Evolutionary conservation across 2,797 vertebrate species (phyloP).

Genomic region (Cichlasoma orientale): DNA sequence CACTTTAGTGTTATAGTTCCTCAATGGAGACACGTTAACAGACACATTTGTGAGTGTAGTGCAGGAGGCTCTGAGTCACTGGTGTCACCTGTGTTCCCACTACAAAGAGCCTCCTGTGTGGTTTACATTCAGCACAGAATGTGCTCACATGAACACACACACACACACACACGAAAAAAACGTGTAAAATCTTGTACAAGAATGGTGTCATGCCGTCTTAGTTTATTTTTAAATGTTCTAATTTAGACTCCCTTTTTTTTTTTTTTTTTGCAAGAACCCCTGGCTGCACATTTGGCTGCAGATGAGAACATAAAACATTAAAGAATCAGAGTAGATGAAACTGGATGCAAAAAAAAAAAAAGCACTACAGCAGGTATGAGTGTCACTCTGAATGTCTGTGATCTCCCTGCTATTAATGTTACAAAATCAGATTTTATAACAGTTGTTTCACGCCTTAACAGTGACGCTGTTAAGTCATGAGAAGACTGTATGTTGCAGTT

Average conservation of each 20-base stretch:
- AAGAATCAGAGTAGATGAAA: constrained; percentile 6
- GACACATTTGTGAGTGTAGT: constrained; percentile 3
- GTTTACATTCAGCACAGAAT: constrained; percentile 20
- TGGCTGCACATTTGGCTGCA: neutral
- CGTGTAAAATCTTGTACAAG: neutral
- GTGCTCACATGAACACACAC: neutral
- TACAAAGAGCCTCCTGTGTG: constrained; percentile 41
- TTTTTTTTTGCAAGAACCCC: neutral
- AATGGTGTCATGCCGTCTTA: neutral
- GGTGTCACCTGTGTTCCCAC: constrained; percentile 44
- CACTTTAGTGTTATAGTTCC: neutral
- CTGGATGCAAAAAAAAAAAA: constrained; percentile 16
- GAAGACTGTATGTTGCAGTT: neutral
- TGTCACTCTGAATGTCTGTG: constrained; percentile 12
- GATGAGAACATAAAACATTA: constrained; percentile 20
- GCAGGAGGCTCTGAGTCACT: constrained; percentile 10
- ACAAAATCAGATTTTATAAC: neutral
- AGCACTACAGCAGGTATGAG: neutral
- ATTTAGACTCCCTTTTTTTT: constrained; percentile 10
- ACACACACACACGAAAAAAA: neutral
- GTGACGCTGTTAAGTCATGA: neutral
- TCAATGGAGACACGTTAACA: constrained; percentile 13
- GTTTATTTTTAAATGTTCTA: constrained; percentile 46
- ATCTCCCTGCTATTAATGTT: constrained; percentile 8
- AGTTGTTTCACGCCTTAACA: neutral